Conservation (phyloP, 2,797 vertebrate species). For the Melanotaenia maccullochi region DNA sequence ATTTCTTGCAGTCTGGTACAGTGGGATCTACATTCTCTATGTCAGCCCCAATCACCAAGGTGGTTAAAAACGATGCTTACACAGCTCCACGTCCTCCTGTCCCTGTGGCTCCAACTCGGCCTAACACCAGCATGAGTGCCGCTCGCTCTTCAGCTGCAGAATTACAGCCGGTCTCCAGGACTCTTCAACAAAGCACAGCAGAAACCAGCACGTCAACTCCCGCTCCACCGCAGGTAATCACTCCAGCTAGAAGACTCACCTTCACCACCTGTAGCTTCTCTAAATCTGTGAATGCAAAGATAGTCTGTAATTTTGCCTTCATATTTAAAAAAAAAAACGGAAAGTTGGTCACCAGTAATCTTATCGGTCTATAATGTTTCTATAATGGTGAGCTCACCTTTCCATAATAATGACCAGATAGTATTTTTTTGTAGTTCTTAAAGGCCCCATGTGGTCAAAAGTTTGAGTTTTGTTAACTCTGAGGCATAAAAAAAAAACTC, state of each 20-base stretch:
- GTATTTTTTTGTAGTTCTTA: neutral
- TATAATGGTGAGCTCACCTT: neutral
- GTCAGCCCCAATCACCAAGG: constrained; percentile 92
- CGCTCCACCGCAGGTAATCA: constrained; percentile 67
- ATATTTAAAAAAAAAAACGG: neutral
- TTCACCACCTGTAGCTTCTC: neutral
- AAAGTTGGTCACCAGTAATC: neutral
- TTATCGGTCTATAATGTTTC: neutral
- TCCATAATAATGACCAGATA: neutral
- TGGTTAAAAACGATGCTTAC: constrained; percentile 96
- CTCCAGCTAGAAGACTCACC: neutral
- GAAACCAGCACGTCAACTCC: constrained; percentile 53
- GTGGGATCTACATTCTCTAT: constrained; percentile 85
- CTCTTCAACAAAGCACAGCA: constrained; percentile 85
- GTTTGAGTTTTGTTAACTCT: neutral
- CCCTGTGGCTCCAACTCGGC: constrained; percentile 73
- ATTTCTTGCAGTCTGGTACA: constrained; percentile 79
- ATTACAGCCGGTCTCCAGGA: constrained; percentile 88
- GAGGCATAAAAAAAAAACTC: neutral
- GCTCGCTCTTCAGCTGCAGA: constrained; percentile 61
- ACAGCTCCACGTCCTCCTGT: constrained; percentile 84
- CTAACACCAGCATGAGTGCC: constrained; percentile 54
- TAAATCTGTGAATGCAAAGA: neutral
- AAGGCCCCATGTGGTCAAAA: too few relatives aligned
- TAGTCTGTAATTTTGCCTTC: constrained; percentile 5